These are phyloP conservation scores for Spondyliosoma cantharus DNA, from an alignment of 2,797 vertebrate genomes.

Conservation along the genomic window DNA sequence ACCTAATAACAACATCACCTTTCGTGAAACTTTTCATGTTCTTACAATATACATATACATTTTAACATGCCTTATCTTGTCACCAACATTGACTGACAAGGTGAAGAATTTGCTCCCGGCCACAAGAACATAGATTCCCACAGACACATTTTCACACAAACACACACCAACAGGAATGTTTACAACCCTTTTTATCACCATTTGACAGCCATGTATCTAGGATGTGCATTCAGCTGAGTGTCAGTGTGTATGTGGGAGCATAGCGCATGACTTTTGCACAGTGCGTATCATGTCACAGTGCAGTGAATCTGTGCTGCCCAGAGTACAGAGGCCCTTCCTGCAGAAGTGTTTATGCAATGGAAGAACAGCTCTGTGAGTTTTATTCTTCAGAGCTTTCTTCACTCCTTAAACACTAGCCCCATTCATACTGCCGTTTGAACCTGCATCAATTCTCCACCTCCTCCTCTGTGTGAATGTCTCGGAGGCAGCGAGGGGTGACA, in stretches of 20 bases:
- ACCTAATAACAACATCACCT: no score
- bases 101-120: background rate
- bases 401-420: no score
- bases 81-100: background rate
- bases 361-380: slow-evolving; percentile 11
- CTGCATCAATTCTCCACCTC: no score
- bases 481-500: no score
- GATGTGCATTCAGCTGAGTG: slow-evolving; percentile 1
- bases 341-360: slow-evolving; percentile 7
- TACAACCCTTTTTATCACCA: slow-evolving; percentile 33
- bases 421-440: no score
- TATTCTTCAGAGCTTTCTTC: background rate
- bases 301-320: slow-evolving; percentile 11
- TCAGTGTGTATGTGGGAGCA: background rate
- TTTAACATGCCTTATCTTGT: background rate
- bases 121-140: background rate
- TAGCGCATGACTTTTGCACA: background rate
- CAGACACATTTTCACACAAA: background rate
- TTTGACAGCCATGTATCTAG: slow-evolving; percentile 7
- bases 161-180: background rate
- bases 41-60: no score
- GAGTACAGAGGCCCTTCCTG: background rate
- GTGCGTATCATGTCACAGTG: slow-evolving; percentile 20
- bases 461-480: no score
- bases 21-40: no score